Conservation (phyloP, 2,888 invertebrate genomes). For the Phaedon cochleariae region DNA sequence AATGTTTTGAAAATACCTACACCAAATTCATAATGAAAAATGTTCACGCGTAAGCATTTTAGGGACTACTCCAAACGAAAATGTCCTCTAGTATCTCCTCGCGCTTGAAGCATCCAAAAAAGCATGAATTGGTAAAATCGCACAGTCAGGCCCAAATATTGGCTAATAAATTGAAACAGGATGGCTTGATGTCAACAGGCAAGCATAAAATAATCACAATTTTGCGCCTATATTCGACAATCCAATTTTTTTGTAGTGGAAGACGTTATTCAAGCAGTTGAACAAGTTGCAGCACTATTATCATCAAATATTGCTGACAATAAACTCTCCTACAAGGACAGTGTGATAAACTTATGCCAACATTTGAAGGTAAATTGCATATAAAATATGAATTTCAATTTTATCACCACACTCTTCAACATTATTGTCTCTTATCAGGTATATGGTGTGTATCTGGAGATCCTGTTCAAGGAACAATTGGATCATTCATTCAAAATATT, state of each 20-base stretch:
- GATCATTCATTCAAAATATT: slow-evolving; percentile 87
- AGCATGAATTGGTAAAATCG: slow-evolving; percentile 59
- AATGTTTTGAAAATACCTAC: slow-evolving; percentile 19
- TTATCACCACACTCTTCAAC: too few relatives aligned
- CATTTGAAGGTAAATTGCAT: slow-evolving; percentile 73
- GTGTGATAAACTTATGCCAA: slow-evolving; percentile 80
- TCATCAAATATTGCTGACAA: slow-evolving; percentile 78
- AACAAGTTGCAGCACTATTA: slow-evolving; percentile 80
- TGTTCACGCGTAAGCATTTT: slow-evolving; percentile 22
- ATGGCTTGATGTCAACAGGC: slow-evolving; percentile 61
- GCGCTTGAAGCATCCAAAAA: slow-evolving; percentile 59
- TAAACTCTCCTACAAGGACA: slow-evolving; percentile 70
- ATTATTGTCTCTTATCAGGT: slow-evolving; percentile 49
- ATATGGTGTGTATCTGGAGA: slow-evolving; percentile 82
- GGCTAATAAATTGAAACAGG: slow-evolving; percentile 60
- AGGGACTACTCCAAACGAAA: slow-evolving; percentile 40
- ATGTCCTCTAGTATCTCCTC: slow-evolving; percentile 61
- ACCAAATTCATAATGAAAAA: too few relatives aligned
- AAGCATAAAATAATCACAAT: too few relatives aligned
- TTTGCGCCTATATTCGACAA: too few relatives aligned
- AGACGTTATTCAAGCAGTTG: slow-evolving; percentile 83
- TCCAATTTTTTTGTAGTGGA: slow-evolving; percentile 77
- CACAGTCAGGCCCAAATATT: slow-evolving; percentile 61
- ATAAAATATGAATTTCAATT: slow-evolving; percentile 1
- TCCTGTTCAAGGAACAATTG: slow-evolving; percentile 83